Evolutionary conservation across 1,140 invertebrate genomes (phyloP), one percentile per base, ranked within the genome.

Genomic region (Homarus americanus): DNA sequence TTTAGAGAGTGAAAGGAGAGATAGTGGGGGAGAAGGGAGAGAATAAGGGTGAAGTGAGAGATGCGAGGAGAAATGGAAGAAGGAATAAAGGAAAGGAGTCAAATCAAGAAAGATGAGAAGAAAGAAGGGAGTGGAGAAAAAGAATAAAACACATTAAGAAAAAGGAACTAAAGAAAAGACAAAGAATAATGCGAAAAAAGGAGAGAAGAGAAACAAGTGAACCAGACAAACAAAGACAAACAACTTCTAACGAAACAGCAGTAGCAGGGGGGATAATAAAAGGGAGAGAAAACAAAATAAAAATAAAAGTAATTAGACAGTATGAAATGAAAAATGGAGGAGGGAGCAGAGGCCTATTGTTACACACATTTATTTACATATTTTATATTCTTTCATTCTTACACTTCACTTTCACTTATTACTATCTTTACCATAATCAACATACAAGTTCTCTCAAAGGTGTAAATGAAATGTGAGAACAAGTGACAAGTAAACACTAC

Each of bases 291-390:
- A n/a, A n/a, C n/a, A n/a, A n/a, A n/a, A n/a, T n/a, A n/a, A n/a
- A n/a, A n/a, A n/a, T n/a, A 69, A 83, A 41, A 40, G 38, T 66
- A 41, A 41, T 41, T 36, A 3, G 63, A 41, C 34, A 53, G 53
- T 20, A 69, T n/a, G 53, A 41, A 66, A 41, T 36, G 58, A 83
- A 53, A 41, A 41, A 73, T 34, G 32, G 5, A 7, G 66, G 20
- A 58, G 79, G 79, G 44, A 58, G 44, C 17, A 63, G 79, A 38
- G 44, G 79, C 79, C 79, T 82, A 82, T 82, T 82, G 79, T 82
- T 82, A 82, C 79, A 34, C 41, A 41, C 49, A 53, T 82, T 82
- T 58, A 7, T 49, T n/a, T n/a, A n/a, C n/a, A n/a, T n/a, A n/a
- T n/a, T n/a, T n/a, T n/a, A n/a, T n/a, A n/a, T n/a, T n/a, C n/a